These are phyloP conservation scores for Microctonus hyperodae DNA, from an alignment of 2,888 invertebrate genomes.

Conservation along the genomic window DNA sequence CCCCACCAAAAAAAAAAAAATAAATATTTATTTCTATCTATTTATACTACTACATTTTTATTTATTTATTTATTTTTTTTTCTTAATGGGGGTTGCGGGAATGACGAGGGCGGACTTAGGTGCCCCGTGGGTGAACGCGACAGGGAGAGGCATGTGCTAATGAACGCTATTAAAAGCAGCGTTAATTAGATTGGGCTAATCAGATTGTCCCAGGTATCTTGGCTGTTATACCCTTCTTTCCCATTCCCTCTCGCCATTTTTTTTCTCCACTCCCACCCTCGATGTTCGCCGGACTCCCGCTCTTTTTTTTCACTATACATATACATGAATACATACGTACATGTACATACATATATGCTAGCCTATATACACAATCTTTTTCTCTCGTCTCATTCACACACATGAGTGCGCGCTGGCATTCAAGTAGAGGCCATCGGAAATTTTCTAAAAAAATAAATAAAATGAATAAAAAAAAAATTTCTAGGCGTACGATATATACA, in stretches of 20 bases:
- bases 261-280: slow-evolving; percentile 23
- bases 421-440: background rate
- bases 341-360: background rate
- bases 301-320: no score
- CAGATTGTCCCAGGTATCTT: slow-evolving; percentile 61
- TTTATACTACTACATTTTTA: slow-evolving; percentile 2
- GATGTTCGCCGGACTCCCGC: background rate
- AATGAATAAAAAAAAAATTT: slow-evolving; percentile 24
- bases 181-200: slow-evolving; percentile 64
- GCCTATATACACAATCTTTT: slow-evolving; percentile 27
- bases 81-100: slow-evolving; percentile 1
- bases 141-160: slow-evolving; percentile 59
- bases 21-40: background rate
- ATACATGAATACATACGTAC: background rate
- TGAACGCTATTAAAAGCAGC: slow-evolving; percentile 64
- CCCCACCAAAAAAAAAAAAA: background rate
- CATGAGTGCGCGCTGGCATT: slow-evolving; percentile 12
- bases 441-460: background rate
- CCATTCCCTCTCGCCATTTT: slow-evolving; percentile 33
- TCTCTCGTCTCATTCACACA: slow-evolving; percentile 33
- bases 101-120: slow-evolving; percentile 29
- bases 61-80: background rate
- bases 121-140: slow-evolving; percentile 40
- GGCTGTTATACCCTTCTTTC: slow-evolving; percentile 35
- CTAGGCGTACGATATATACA: background rate